These are phyloP conservation scores for Apteryx owenii DNA, from an alignment of 2,113 vertebrate genomes.

Conservation along the genomic window DNA sequence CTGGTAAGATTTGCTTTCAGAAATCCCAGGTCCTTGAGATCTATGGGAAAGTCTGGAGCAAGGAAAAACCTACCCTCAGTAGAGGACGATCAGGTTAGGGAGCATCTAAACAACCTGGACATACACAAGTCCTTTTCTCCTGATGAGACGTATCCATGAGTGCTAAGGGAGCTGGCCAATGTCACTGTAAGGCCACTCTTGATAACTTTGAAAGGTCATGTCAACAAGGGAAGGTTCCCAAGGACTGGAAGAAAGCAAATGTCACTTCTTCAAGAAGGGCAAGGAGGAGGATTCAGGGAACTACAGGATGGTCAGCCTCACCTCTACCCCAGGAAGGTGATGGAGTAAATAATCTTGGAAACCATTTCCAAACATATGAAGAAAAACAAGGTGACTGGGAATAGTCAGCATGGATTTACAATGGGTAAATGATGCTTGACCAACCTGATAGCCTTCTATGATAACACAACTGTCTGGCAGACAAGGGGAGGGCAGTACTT, in stretches of 20 bases:
- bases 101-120: neutral
- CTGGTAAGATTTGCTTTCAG: neutral
- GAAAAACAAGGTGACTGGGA: neutral
- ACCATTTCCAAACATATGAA: neutral
- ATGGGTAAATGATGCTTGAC: fast-evolving
- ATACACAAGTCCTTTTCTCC: neutral
- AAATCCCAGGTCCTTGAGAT: neutral
- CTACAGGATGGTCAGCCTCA: neutral
- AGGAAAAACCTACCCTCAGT: neutral
- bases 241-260: neutral
- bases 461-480: neutral
- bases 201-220: neutral
- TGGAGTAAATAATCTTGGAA: neutral
- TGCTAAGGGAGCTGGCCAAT: neutral
- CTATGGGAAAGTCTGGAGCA: neutral
- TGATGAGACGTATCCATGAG: neutral
- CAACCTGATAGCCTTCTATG: neutral
- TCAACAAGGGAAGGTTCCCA: neutral
- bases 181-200: neutral
- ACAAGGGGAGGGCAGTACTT: neutral
- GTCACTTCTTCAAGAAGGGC: neutral
- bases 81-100: neutral
- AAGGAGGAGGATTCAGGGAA: neutral
- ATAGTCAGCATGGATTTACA: neutral
- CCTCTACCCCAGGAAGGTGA: neutral